Evolutionary conservation across 2,113 vertebrate species (phyloP), one percentile per base, ranked within the genome.

Genomic region (Fregetta grallaria): DNA sequence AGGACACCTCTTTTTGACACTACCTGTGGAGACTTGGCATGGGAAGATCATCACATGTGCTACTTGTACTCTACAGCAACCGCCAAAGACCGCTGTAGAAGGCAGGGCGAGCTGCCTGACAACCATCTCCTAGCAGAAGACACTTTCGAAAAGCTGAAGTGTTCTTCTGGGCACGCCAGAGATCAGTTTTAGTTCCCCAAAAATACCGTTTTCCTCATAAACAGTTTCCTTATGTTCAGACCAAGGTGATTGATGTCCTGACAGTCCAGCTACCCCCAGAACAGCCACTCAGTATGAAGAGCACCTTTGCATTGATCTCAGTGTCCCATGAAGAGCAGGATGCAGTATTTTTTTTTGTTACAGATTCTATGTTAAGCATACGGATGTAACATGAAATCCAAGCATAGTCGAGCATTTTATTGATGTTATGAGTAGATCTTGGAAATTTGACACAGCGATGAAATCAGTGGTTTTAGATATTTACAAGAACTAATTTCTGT

Each of bases 1-100:
- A 62, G 45, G 13, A 14, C 11, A 34, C 30, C 13, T 42, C 58
- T 52, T 73, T 62, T 42, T 45, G 18, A 76, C 25, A 27, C 6
- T 4, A 32, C 5, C 15, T 66, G 27, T 8, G 7, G 42, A 75
- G 19, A n/a, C 34, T 2, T 27, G 22, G 6, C 36, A 65, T 0
- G 0, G 34, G 9, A 74, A 74, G 22, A 65, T 21, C 45, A 45
- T 23, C n/a, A 38, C 29, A n/a, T 0, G 8, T 20, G 12, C 7
- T 55, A 6, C 13, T 32, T 59, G 38, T 18, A 52, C 40, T 53
- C 40, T 36, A 29, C 0, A 3, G 9, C 16, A 16, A 61, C 19
- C 92, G 20, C 32, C 42, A 7, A 40, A 73, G 8, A 59, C 12
- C 1, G 0, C 80, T 29, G 40, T 1, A 62, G 11, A 84, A 44